Evolutionary conservation across 2,888 invertebrate species (phyloP), one percentile per base, ranked within the genome.

Genomic region (Eupithecia exiguata): DNA sequence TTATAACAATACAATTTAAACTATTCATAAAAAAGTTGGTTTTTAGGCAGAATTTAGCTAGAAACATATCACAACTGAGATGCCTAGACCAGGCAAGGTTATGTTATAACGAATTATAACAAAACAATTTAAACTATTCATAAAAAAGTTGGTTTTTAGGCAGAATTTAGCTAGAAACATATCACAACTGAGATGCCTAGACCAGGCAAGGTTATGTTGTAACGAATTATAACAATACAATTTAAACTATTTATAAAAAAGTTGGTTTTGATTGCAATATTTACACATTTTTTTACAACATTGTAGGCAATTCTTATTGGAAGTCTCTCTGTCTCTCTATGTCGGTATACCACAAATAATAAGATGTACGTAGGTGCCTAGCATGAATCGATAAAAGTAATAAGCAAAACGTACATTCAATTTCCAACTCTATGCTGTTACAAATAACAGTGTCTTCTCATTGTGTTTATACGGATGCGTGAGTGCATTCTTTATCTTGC

Each of bases 401-500:
- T n/a, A 63, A 63, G n/a, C n/a, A 12, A 40, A 40, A 38, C n/a
- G n/a, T 16, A 36, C 58, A 65, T 62, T 53, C 5, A 9, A 77
- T 69, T 35, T 30, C 53, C 12, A 61, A 35, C 69, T 43, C 70
- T 74, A 78, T 75, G 9, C 21, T 12, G 12, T 40, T 25, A 66
- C 9, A 4, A 25, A 25, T 62, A 76, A 66, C 10, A 63, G 66
- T 70, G 58, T 78, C 77, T 76, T 62, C 35, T 62, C 62, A 14
- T 40, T 67, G 46, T 25, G 10, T 68, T 63, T 77, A 9, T 49
- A 58, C 35, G 53, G 46, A 80, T 78, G 81, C 80, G 80, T 81
- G 79, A 81, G 84, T 85, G 85, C 84, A 84, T 69, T 70, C 73
- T 80, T 84, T 82, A 86, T 86, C 84, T 76, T 71, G 38, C 38